Evolutionary conservation across 2,113 vertebrate species (phyloP).

Genomic region (Panthera uncia): DNA sequence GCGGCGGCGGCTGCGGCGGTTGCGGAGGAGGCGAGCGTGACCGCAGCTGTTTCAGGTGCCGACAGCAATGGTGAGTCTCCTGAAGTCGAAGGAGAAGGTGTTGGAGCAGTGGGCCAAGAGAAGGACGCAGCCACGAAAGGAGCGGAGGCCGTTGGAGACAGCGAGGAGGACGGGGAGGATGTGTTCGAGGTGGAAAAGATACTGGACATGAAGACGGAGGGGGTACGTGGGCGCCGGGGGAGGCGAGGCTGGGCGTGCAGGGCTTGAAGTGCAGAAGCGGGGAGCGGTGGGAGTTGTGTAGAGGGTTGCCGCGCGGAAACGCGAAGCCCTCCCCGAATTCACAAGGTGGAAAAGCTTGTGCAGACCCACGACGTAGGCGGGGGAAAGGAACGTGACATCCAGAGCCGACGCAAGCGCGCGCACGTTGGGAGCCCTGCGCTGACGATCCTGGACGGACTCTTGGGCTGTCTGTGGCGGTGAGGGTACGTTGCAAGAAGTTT

Average conservation of each 20-base stretch:
- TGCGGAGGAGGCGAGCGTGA: neutral
- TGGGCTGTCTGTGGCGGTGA: neutral
- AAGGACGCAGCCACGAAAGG: neutral
- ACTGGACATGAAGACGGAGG: conserved; percentile 93
- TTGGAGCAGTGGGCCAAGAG: neutral
- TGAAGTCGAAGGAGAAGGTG: neutral
- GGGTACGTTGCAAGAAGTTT: neutral
- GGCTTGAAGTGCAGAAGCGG: neutral
- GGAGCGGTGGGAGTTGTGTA: neutral
- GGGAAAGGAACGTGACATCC: neutral
- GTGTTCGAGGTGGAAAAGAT: conserved; percentile 98
- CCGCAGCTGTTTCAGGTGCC: neutral
- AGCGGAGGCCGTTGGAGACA: conserved; percentile 76
- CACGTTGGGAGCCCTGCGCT: neutral
- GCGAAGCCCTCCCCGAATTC: neutral
- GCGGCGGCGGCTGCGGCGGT: conserved; percentile 64
- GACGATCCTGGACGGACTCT: neutral
- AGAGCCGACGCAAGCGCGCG: neutral
- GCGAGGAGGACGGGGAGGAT: conserved; percentile 90
- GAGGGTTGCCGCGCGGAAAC: neutral
- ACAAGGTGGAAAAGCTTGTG: neutral
- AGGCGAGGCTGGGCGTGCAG: neutral
- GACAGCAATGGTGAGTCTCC: neutral
- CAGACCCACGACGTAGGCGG: neutral
- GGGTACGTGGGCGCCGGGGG: conserved; percentile 83